A percentile compares a stretch with the other conserved stretches of the same genome.
These are phyloP conservation scores for Oryzias woworae DNA, from an alignment of 2,113 vertebrate species.

Conservation along the genomic window DNA sequence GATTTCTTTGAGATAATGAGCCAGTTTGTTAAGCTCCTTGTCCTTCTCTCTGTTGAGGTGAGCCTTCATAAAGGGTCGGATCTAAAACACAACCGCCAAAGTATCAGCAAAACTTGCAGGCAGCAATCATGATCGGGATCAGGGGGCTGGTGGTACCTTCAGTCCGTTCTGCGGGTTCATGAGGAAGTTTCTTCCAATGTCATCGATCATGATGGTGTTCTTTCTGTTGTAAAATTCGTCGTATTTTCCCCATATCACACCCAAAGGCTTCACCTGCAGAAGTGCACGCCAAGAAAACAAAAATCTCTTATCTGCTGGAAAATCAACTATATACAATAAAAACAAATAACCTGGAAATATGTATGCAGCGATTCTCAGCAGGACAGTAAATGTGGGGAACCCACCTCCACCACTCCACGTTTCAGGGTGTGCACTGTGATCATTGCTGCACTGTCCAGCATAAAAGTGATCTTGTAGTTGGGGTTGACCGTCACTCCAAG, in stretches of 20 bases:
- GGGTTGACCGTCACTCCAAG: constrained; percentile 94
- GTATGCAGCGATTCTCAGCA: background rate
- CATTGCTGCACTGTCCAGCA: constrained; percentile 98
- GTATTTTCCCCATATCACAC: constrained; percentile 98
- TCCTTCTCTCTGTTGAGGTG: constrained; percentile 97
- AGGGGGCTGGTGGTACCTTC: constrained; percentile 79
- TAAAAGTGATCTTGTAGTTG: constrained; percentile 98
- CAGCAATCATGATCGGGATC: background rate
- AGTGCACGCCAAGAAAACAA: constrained; percentile 1
- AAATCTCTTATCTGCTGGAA: background rate
- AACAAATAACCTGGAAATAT: background rate
- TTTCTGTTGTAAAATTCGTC: constrained; percentile 94
- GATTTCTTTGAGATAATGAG: constrained; percentile 98
- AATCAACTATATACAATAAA: background rate
- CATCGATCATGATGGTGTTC: constrained; percentile 99
- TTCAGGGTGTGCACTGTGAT: constrained; percentile 98
- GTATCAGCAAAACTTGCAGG: background rate
- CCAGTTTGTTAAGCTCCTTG: constrained; percentile 94
- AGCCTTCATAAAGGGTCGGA: constrained; percentile 98
- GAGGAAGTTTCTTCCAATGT: constrained; percentile 97
- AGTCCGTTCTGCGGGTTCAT: constrained; percentile 99
- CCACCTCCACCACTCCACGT: constrained; percentile 94
- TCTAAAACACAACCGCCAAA: constrained; percentile 75
- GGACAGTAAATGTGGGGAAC: constrained; percentile 57
- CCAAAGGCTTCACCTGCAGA: constrained; percentile 93